Evolutionary conservation across 2,797 vertebrate genomes (phyloP).

Genomic region (Gastrophryne carolinensis): DNA sequence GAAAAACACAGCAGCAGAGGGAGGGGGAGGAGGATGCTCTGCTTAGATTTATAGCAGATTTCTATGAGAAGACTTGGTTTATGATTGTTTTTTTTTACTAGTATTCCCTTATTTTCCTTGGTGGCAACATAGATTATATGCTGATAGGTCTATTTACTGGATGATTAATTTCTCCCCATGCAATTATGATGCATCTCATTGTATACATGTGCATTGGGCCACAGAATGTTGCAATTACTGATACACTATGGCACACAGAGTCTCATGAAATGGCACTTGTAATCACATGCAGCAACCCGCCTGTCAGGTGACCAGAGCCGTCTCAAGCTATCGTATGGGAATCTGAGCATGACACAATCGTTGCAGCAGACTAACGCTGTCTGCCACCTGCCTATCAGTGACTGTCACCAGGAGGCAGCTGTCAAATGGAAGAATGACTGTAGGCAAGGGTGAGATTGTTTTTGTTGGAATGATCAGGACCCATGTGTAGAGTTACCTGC

Average conservation of each 20-base stretch:
- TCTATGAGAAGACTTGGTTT: neutral
- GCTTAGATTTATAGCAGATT: neutral
- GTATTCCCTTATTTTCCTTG: neutral
- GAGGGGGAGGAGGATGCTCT: neutral
- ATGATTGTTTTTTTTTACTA: neutral
- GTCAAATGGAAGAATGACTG: no score
- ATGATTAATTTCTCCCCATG: neutral
- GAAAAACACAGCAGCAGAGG: neutral
- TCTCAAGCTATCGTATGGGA: no score
- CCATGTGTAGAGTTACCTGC: no score
- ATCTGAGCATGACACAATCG: no score
- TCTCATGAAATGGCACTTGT: no score
- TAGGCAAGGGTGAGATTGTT: no score
- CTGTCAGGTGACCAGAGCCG: no score
- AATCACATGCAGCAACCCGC: no score
- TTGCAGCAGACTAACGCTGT: no score
- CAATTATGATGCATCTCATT: neutral
- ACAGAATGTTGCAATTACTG: neutral
- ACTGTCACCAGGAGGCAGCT: no score
- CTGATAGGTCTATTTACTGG: neutral
- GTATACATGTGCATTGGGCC: neutral
- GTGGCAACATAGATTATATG: neutral
- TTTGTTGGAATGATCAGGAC: no score
- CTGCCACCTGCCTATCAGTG: no score
- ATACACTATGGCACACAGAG: neutral